These are phyloP conservation scores for Eueremaeus valkanovi DNA, from an alignment of 2,888 invertebrate genomes.

Conservation along the genomic window DNA sequence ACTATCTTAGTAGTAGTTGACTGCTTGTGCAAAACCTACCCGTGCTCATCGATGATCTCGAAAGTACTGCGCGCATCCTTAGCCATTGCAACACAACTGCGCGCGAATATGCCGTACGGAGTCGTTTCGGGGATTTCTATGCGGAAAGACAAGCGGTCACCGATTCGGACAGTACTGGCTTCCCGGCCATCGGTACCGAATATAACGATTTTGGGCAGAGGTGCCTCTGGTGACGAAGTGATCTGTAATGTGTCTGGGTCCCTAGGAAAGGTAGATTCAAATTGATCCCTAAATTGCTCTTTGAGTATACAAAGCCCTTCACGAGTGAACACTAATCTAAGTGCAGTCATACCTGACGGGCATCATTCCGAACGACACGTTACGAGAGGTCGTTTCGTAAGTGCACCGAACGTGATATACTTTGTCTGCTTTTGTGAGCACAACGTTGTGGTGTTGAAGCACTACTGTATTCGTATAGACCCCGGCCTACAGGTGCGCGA, in stretches of 20 bases:
- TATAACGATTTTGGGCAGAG: constrained; percentile 86
- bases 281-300: constrained; percentile 27
- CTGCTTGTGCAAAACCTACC: constrained; percentile 57
- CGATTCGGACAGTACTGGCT: constrained; percentile 89
- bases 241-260: constrained; percentile 95
- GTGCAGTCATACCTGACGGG: constrained; percentile 69
- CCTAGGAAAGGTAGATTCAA: constrained; percentile 35
- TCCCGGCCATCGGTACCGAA: constrained; percentile 78
- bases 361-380: constrained; percentile 96
- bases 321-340: constrained; percentile 2
- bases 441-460: constrained; percentile 88
- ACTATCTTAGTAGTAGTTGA: background rate
- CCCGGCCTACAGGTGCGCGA: constrained; percentile 72
- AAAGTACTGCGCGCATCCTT: constrained; percentile 93
- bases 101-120: constrained; percentile 90
- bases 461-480: constrained; percentile 92
- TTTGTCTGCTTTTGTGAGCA: constrained; percentile 93
- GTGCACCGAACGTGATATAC: constrained; percentile 95
- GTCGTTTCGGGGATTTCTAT: constrained; percentile 95
- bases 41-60: constrained; percentile 92
- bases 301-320: constrained; percentile 13
- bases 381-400: constrained; percentile 92
- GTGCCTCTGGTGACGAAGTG: constrained; percentile 89
- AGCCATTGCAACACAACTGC: constrained; percentile 94
- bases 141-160: constrained; percentile 88